phyloP scores from a whole-genome alignment of 2,113 vertebrate genomes.

The Antechinus stuartii region DNA sequence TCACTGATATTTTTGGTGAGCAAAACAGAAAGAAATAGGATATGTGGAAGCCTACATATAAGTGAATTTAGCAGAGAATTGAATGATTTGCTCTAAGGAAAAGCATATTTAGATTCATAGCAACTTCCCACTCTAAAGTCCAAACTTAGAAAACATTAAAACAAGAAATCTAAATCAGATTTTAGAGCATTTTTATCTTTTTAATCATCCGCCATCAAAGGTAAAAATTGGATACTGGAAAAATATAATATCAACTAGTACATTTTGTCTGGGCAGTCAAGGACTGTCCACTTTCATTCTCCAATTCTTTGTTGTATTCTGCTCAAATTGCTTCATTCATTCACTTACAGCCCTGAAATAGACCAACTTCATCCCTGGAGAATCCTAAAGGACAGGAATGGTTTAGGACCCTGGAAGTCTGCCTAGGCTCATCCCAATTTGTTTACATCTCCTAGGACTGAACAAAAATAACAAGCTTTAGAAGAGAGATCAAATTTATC shows the following conservation, averaged over 20 bases:
- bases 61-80: constrained; percentile 48
- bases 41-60: constrained; percentile 38
- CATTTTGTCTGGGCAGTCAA: not conserved
- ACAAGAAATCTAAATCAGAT: not conserved
- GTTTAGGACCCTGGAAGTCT: not conserved
- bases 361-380: not conserved
- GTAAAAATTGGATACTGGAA: not conserved
- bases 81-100: constrained; percentile 48
- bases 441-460: not conserved
- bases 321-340: not conserved
- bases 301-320: not conserved
- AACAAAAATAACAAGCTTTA: not conserved
- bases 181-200: not conserved
- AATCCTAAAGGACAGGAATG: not conserved
- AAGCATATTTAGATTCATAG: constrained; percentile 38
- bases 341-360: not conserved
- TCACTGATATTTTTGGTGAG: constrained; percentile 68
- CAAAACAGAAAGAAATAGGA: constrained; percentile 60
- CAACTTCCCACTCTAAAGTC: not conserved
- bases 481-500: not conserved
- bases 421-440: not conserved
- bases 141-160: not conserved
- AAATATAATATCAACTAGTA: not conserved
- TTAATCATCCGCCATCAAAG: not conserved
- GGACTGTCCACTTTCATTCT: not conserved